A percentile compares a stretch with the other conserved stretches of the same genome.
phyloP scores from a whole-genome alignment of 1,140 invertebrate species.

The Pseudomyrmex pallidus region DNA sequence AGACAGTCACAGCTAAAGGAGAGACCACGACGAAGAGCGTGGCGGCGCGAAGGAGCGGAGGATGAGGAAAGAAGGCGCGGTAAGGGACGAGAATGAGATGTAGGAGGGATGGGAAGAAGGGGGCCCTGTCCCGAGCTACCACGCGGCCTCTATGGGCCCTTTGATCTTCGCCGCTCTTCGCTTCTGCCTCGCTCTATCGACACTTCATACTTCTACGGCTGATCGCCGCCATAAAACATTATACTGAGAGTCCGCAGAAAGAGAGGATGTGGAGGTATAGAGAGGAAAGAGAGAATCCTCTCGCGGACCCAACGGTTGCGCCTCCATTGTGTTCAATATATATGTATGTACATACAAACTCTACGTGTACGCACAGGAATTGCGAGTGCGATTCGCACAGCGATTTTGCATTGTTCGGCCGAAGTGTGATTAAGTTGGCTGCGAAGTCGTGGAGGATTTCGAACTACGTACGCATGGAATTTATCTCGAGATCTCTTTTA shows the following conservation, averaged over 20 bases:
- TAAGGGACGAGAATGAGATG: slow-evolving; percentile 39
- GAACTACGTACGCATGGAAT: slow-evolving; percentile 26
- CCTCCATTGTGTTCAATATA: slow-evolving; percentile 27
- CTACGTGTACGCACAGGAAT: too few relatives aligned
- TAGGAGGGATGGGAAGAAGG: slow-evolving; percentile 9
- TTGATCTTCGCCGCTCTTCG: slow-evolving; percentile 85
- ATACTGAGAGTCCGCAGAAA: slow-evolving; percentile 77
- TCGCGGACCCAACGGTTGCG: slow-evolving; percentile 57
- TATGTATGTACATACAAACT: slow-evolving; percentile 1
- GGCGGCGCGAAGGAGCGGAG: slow-evolving; percentile 9
- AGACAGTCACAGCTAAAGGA: slow-evolving; percentile 57
- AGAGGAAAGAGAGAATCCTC: slow-evolving; percentile 38
- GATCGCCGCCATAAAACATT: slow-evolving; percentile 85
- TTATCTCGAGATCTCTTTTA: slow-evolving; percentile 48
- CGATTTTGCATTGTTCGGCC: slow-evolving; percentile 26
- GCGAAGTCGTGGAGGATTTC: slow-evolving; percentile 31
- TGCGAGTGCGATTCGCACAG: slow-evolving; percentile 14
- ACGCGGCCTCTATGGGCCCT: slow-evolving; percentile 80
- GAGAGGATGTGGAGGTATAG: background rate
- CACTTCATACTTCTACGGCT: slow-evolving; percentile 85
- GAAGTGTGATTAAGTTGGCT: slow-evolving; percentile 36
- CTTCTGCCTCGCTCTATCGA: slow-evolving; percentile 85
- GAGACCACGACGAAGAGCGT: slow-evolving; percentile 55
- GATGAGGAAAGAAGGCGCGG: slow-evolving; percentile 8
- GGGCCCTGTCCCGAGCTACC: slow-evolving; percentile 76